Base-by-base conservation (phyloP, 2,888 invertebrate species). In the Clostera curtula region DNA sequence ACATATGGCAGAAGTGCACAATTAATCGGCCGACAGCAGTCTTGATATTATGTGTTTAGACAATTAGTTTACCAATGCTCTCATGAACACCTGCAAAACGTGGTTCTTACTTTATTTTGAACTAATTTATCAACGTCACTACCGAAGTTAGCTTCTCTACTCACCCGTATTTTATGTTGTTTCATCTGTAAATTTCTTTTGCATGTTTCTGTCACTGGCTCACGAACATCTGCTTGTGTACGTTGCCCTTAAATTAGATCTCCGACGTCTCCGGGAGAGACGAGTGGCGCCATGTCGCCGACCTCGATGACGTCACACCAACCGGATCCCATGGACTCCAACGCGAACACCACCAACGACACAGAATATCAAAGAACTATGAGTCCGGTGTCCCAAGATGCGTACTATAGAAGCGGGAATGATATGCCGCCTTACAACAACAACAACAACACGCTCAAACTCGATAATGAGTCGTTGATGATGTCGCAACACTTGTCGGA, bases 331-430 rank as follows among this genome's bases (percentile, higher is more conserved):
- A 57, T 61, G 35, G 73, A 71, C 51, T 49, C 60, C 25, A 73
- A 73, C 50, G 66, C 67, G 14, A 72, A 68, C 54, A 59, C 48
- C 12, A 64, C 62, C 32, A 69, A 63, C 32, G 54, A 58, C 27
- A 40, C 48, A 12, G 79, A 82, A 27, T 79, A 75, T 51, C 69
- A 68, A 38, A 50, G 77, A 29, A 67, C 75, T 16, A 65, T 66
- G 56, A 80, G 79, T 50, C 80, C 83, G 23, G 67, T 57, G 23
- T 71, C 71, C 5, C 88, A 89, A 49, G 91, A 91, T 67, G 89
- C 89, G 58, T 90, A 89, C 73, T 76, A 80, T 59, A 43, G 67
- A 18, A 69, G 71, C 40, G 48, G 56, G 18, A 61, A 59, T 41
- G 68, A 67, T 31, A 46, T 45, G n/a, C 25, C 56, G 31, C 74